Evolutionary conservation across 2,113 vertebrate species (phyloP).

Genomic region (Epinephelus lanceolatus): DNA sequence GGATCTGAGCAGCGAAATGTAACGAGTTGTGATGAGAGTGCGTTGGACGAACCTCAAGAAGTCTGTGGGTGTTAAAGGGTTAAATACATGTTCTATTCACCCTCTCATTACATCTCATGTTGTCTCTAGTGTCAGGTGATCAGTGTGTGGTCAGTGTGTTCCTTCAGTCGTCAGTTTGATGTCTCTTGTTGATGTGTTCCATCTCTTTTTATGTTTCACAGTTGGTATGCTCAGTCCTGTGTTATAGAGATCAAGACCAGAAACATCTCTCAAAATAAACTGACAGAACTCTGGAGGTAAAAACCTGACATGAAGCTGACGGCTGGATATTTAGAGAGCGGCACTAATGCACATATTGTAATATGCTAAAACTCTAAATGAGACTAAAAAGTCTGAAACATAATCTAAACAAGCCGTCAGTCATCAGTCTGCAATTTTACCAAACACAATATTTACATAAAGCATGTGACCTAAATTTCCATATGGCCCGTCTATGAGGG

Average conservation of each 20-base stretch:
- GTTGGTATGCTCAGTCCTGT: not conserved
- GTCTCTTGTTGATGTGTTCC: too few relatives aligned
- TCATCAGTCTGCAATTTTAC: slow-evolving; percentile 39
- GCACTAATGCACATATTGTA: too few relatives aligned
- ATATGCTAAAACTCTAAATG: not conserved
- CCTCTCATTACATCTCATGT: too few relatives aligned
- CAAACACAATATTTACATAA: slow-evolving; percentile 76
- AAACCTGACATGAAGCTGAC: not conserved
- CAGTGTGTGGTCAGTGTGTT: too few relatives aligned
- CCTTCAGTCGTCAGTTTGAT: too few relatives aligned
- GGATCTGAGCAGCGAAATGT: too few relatives aligned
- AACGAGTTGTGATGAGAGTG: too few relatives aligned
- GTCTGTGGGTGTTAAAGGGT: too few relatives aligned
- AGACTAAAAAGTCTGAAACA: not conserved
- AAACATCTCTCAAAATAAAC: not conserved
- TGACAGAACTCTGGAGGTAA: not conserved
- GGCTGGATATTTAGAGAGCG: not conserved
- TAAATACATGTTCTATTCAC: too few relatives aligned
- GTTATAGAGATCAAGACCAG: not conserved
- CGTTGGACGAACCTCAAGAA: too few relatives aligned
- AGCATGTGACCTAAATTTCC: slow-evolving; percentile 79
- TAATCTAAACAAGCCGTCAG: slow-evolving; percentile 33
- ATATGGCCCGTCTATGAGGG: slow-evolving; percentile 54
- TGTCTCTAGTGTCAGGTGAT: too few relatives aligned
- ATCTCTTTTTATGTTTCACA: too few relatives aligned